Evolutionary conservation across 2,888 invertebrate genomes (phyloP).

Genomic region (Lordiphosa fenestrarum): DNA sequence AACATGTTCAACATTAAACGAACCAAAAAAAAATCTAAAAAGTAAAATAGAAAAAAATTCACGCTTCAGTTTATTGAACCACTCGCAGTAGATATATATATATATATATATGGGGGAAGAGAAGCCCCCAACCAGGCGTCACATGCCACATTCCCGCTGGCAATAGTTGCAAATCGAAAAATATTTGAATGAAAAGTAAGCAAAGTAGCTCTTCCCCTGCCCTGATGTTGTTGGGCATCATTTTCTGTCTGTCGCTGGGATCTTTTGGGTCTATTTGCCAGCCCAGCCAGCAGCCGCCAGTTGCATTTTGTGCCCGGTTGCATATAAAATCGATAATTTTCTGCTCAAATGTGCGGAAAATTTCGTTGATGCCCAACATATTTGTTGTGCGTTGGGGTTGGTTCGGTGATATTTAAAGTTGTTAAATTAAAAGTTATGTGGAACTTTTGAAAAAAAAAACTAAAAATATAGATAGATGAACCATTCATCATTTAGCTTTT

Average conservation of each 20-base stretch:
- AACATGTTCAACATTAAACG: constrained; percentile 57
- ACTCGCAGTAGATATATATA: constrained; percentile 10
- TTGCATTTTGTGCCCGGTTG: constrained; percentile 49
- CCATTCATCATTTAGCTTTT: constrained; percentile 3
- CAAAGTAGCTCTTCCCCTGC: constrained; percentile 55
- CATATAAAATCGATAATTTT: constrained; percentile 72
- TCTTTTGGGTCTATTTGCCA: constrained; percentile 42
- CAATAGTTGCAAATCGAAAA: constrained; percentile 32
- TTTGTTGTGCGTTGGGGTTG: constrained; percentile 1
- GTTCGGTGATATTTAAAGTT: constrained; percentile 15
- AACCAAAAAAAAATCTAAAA: constrained; percentile 29
- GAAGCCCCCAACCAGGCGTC: constrained; percentile 20
- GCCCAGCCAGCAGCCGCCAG: constrained; percentile 27
- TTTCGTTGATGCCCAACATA: constrained; percentile 52
- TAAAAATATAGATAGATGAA: background rate
- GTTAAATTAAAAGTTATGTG: constrained; percentile 8
- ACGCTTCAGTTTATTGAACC: constrained; percentile 71
- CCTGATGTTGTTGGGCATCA: constrained; percentile 44
- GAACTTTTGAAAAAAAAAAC: too few species aligned
- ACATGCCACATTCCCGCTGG: constrained; percentile 27
- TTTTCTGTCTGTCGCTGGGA: constrained; percentile 12
- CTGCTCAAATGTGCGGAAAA: constrained; percentile 76
- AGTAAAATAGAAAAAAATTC: constrained; percentile 59
- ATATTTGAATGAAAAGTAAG: constrained; percentile 73
- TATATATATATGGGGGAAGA: constrained; percentile 11